phyloP scores from a whole-genome alignment of 2,797 vertebrate species.

The Ateles fusciceps region DNA sequence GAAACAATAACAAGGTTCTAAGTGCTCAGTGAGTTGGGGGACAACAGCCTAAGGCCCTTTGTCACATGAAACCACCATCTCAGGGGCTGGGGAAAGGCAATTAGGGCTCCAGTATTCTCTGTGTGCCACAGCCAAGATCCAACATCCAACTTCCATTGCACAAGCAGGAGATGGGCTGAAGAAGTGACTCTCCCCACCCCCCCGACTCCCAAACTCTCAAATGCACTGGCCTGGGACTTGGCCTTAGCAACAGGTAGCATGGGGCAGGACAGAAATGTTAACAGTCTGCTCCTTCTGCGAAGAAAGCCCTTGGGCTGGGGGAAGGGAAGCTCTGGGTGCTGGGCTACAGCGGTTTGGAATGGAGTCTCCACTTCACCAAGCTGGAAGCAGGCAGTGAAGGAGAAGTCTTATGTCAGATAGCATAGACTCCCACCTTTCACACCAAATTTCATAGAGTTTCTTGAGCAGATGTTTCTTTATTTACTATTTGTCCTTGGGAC shows the following conservation, averaged over 20 bases:
- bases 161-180: not conserved
- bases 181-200: not conserved
- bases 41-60: not conserved
- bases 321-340: not conserved
- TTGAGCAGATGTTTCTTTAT: not conserved
- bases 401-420: not conserved
- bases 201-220: not conserved
- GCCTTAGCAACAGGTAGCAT: not conserved
- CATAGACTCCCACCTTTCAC: not conserved
- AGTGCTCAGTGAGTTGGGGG: not conserved
- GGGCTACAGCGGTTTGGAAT: not conserved
- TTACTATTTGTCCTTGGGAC: not conserved
- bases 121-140: not conserved
- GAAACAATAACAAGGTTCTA: not conserved
- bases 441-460: not conserved
- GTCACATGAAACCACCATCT: not conserved
- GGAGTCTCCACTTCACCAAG: not conserved
- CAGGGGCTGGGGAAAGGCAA: not conserved
- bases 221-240: not conserved
- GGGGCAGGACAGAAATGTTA: not conserved
- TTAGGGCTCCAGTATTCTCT: not conserved
- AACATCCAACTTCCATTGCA: not conserved
- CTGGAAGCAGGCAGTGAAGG: not conserved
- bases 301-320: not conserved
- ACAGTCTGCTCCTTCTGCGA: not conserved